Evolutionary conservation across 1,140 invertebrate genomes (phyloP).

Genomic region (Listronotus bonariensis): DNA sequence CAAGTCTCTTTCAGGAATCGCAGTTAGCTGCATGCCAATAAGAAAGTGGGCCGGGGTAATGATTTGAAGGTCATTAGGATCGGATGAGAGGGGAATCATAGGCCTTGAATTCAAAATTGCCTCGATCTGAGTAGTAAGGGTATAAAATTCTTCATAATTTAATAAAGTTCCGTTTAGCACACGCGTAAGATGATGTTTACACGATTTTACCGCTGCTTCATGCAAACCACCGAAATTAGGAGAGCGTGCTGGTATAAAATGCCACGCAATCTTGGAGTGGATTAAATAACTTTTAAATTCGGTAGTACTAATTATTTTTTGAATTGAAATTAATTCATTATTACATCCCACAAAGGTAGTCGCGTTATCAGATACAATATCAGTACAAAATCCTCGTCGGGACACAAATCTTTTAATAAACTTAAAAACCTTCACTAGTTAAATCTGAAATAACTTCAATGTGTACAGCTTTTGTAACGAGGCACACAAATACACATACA

Average conservation of each 20-base stretch:
- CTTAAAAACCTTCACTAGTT: slow-evolving; percentile 7
- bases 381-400: too few species aligned
- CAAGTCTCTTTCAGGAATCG: slow-evolving; percentile 47
- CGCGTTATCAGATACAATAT: too few species aligned
- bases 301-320: too few species aligned
- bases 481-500: slow-evolving; percentile 6
- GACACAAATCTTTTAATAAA: too few species aligned
- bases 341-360: too few species aligned
- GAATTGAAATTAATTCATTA: too few species aligned
- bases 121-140: slow-evolving; percentile 44
- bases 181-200: slow-evolving; percentile 52
- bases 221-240: slow-evolving; percentile 57
- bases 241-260: slow-evolving; percentile 55
- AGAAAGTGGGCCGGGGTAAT: slow-evolving; percentile 52
- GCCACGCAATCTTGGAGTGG: slow-evolving; percentile 42
- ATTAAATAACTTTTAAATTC: too few species aligned
- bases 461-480: slow-evolving; percentile 11
- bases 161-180: slow-evolving; percentile 41
- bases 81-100: slow-evolving; percentile 32
- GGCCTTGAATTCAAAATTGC: slow-evolving; percentile 47
- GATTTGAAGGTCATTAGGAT: slow-evolving; percentile 43
- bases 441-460: slow-evolving; percentile 12
- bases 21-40: slow-evolving; percentile 44
- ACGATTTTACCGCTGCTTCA: slow-evolving; percentile 54
- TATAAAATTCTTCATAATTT: slow-evolving; percentile 49